A percentile compares a stretch with the other conserved stretches of the same genome.
phyloP scores from a whole-genome alignment of 2,888 invertebrate genomes.

The Buathra laborator region DNA sequence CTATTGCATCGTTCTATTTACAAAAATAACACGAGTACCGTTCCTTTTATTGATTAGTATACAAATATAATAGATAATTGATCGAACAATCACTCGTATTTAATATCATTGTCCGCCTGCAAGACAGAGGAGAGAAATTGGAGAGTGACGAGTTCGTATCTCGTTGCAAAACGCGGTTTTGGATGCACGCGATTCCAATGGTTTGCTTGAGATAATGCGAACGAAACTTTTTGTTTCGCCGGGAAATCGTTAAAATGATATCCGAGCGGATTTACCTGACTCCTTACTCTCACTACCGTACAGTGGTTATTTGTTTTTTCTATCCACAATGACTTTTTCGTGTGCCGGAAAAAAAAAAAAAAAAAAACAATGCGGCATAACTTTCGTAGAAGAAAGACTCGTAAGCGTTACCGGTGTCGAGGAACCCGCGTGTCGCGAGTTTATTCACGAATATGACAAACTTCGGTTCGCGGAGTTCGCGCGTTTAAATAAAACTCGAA shows the following conservation, averaged over 20 bases:
- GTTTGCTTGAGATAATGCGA: background rate
- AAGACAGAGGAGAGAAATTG: conserved; percentile 9
- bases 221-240: conserved; percentile 30
- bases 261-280: conserved; percentile 58
- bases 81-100: conserved; percentile 58
- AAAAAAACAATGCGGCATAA: conserved; percentile 21
- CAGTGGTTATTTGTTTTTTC: conserved; percentile 33
- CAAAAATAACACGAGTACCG: conserved; percentile 16
- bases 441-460: conserved; percentile 38
- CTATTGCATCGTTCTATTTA: conserved; percentile 9
- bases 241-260: conserved; percentile 65
- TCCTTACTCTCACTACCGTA: conserved; percentile 48
- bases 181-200: background rate
- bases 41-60: conserved; percentile 38
- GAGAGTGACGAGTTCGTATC: background rate
- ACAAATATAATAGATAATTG: conserved; percentile 47
- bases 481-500: conserved; percentile 15
- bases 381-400: conserved; percentile 16
- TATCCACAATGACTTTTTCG: background rate
- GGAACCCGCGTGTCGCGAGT: conserved; percentile 41
- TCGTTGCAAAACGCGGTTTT: background rate
- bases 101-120: conserved; percentile 25
- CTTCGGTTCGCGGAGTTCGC: background rate
- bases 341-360: too few species aligned
- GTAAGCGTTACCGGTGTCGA: conserved; percentile 22